Percentiles rank a stretch among this genome's conserved stretches.
Conservation (phyloP, 2,888 invertebrate species). For the Chymomyza caudatula region DNA sequence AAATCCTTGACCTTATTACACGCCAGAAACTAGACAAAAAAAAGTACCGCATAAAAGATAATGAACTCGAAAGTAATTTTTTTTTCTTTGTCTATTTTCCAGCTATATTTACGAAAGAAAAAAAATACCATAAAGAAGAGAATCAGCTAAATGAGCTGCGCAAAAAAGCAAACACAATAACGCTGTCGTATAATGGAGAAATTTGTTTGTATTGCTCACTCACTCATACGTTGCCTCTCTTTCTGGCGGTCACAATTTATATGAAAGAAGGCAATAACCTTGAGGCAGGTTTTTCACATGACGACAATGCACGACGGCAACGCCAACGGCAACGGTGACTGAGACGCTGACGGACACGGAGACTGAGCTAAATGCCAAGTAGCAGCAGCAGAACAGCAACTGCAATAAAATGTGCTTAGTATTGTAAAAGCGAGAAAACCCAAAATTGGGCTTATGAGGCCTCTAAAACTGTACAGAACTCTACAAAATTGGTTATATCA, state of each 20-base stretch:
- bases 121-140: constrained; percentile 20
- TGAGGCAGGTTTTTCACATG: constrained; percentile 69
- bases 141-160: constrained; percentile 45
- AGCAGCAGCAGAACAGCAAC: constrained; percentile 18
- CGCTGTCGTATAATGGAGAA: constrained; percentile 62
- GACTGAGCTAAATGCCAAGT: too few species aligned
- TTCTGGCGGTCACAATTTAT: constrained; percentile 31
- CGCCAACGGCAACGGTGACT: neutral
- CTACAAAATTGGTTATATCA: too few species aligned
- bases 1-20: constrained; percentile 57
- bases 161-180: constrained; percentile 14
- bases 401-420: neutral
- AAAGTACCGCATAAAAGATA: constrained; percentile 45
- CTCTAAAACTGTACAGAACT: too few species aligned
- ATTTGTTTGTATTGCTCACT: constrained; percentile 41
- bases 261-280: constrained; percentile 64
- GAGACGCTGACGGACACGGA: constrained; percentile 4
- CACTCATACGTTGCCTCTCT: neutral
- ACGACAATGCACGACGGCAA: constrained; percentile 24
- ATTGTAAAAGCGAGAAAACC: neutral
- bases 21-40: neutral
- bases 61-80: constrained; percentile 57
- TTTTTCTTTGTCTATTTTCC: constrained; percentile 35
- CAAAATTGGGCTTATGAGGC: neutral
- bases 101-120: constrained; percentile 14